Base-by-base conservation (phyloP, 2,113 vertebrate species). In the Oostethus manadensis region DNA sequence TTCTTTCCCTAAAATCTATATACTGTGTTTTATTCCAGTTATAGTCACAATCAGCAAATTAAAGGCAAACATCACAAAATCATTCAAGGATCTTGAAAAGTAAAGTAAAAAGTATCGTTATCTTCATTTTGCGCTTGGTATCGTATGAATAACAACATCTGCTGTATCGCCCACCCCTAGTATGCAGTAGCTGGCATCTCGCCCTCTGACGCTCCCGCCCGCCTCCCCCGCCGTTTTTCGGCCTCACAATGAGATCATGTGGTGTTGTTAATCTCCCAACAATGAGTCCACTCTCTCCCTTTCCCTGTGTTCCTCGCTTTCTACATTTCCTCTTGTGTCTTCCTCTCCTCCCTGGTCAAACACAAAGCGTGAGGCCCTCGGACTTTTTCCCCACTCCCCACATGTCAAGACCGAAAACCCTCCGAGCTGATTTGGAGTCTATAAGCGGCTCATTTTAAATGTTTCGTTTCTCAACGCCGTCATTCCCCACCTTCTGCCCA, bases 201-300 rank as follows among this genome's bases (percentile, higher is more conserved):
- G 83, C 83, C 87, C 86, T 85, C 69, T 71, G 73, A 80, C 81
- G 66, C 83, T 80, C 78, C 73, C 71, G 70, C 83, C 74, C 72
- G 75, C 87, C 86, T 86, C 89, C 89, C 89, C 89, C 84, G 80
- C 87, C 81, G 85, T 84, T 86, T 90, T 42, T 80, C 86, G 83
- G 83, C 84, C 87, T 86, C 80, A 91, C 90, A 91, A 91, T 91
- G 86, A 86, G 88, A 88, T 91, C 90, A 91, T 90, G 90, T 90
- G 89, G 87, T 90, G 89, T 88, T 90, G 89, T 90, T 91, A 91
- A 91, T 91, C 90, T 90, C 87, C 78, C 84, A 92, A 91, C 89
- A 91, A 92, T 90, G 86, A 75, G 76, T 79, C 76, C 78, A 78
- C 88, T 90, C 87, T 89, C 86, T 88, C 70, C 78, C 60, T 66